A percentile compares a stretch with the other conserved stretches of the same genome.
phyloP scores from a whole-genome alignment of 2,888 invertebrate genomes.

The Metopia argyrocephala region DNA sequence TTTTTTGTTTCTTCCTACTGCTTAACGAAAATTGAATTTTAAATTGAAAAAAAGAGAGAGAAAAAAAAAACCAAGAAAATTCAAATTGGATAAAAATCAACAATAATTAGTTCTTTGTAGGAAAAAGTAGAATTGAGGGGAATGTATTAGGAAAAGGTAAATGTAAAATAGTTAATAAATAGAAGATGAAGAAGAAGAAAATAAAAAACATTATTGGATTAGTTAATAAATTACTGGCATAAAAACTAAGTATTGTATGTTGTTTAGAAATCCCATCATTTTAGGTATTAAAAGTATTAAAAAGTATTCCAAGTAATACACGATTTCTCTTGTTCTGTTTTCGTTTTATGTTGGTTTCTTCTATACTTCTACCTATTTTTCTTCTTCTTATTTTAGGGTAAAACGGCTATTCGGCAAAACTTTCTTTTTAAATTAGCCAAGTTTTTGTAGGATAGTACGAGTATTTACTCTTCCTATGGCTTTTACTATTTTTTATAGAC shows the following conservation, averaged over 20 bases:
- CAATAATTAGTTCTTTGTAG: slow-evolving; percentile 33
- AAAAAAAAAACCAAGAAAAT: neutral
- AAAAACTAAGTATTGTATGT: neutral
- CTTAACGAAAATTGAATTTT: slow-evolving; percentile 50
- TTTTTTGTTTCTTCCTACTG: neutral
- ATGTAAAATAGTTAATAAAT: neutral
- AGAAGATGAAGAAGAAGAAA: neutral
- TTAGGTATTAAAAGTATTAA: neutral
- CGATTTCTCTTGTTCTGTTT: too few species aligned
- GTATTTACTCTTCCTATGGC: neutral
- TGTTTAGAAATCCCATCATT: neutral
- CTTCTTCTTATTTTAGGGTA: slow-evolving; percentile 1
- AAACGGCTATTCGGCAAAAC: neutral
- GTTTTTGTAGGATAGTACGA: neutral
- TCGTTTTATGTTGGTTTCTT: too few species aligned
- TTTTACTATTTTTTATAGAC: neutral
- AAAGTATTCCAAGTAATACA: too few species aligned
- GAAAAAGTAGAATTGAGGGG: neutral
- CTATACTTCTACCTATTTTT: neutral
- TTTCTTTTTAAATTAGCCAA: neutral
- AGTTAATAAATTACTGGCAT: slow-evolving; percentile 16
- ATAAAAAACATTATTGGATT: slow-evolving; percentile 11
- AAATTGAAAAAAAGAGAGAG: slow-evolving; percentile 14
- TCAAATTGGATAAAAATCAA: slow-evolving; percentile 16
- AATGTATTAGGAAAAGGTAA: neutral